A percentile compares a stretch with the other conserved stretches of the same genome.
These are phyloP conservation scores for Cygnus buccinator DNA, from an alignment of 2,113 vertebrate species.

Conservation along the genomic window DNA sequence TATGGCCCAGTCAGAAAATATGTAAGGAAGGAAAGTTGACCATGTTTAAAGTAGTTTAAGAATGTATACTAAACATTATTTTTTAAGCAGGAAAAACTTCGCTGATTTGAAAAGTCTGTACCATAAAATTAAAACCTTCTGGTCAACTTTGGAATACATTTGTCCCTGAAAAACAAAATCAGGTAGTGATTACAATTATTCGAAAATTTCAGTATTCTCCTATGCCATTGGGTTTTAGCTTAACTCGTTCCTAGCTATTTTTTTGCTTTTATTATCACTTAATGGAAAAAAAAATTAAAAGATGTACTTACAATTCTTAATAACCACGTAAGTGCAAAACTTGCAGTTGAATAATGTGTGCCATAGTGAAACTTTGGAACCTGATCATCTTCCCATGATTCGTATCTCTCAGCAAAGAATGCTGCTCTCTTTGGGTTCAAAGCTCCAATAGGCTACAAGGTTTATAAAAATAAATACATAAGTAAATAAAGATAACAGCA, in stretches of 20 bases:
- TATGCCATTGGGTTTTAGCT: neutral
- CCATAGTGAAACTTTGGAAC: conserved; percentile 98
- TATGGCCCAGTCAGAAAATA: neutral
- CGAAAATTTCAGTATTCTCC: neutral
- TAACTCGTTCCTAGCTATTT: neutral
- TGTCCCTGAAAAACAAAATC: neutral
- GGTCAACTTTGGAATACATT: neutral
- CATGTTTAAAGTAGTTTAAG: neutral
- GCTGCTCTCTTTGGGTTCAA: conserved; percentile 97
- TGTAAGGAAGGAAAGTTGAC: neutral
- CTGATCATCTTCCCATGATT: conserved; percentile 97
- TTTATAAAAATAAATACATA: neutral
- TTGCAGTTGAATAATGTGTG: conserved; percentile 97
- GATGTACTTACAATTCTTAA: conserved; percentile 90
- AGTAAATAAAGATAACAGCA: neutral
- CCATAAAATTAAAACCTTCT: neutral
- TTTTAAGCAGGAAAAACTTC: neutral
- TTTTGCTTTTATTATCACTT: neutral
- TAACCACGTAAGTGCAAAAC: conserved; percentile 94
- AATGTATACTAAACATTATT: neutral
- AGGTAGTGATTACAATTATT: neutral
- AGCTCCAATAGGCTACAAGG: conserved; percentile 89
- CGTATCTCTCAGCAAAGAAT: conserved; percentile 92
- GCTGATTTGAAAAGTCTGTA: neutral
- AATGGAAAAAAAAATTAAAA: neutral